Conservation (phyloP, 2,797 vertebrate genomes). For the Chloroceryle inda region DNA sequence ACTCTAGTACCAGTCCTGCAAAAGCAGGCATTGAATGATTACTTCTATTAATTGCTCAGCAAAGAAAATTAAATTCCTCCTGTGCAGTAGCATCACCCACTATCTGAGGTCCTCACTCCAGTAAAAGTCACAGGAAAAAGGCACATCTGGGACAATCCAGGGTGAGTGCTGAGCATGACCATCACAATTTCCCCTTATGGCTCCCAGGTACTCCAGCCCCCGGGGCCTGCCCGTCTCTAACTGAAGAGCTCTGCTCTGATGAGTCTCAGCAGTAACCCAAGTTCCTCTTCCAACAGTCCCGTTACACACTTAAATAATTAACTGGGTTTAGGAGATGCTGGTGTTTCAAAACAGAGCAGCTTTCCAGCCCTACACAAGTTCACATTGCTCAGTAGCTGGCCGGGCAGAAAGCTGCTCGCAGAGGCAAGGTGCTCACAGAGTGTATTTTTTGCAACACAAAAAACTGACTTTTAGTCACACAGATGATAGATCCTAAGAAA, state of each 20-base stretch:
- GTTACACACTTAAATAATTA: neutral
- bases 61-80: neutral
- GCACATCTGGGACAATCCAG: neutral
- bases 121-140: neutral
- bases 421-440: neutral
- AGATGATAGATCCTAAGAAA: neutral
- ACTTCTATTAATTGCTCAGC: neutral
- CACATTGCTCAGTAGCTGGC: accelerated
- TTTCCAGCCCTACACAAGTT: neutral
- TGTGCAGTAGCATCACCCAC: neutral
- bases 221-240: neutral
- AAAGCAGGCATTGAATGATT: neutral
- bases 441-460: accelerated
- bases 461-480: neutral
- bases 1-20: neutral
- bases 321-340: neutral
- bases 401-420: neutral
- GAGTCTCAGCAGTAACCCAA: neutral
- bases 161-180: neutral
- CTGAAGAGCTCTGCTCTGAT: neutral
- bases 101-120: neutral
- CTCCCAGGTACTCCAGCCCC: neutral
- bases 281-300: neutral
- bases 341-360: neutral
- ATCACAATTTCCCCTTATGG: neutral